Evolutionary conservation across 2,113 vertebrate genomes (phyloP).

Genomic region (Dipodomys ordii): DNA sequence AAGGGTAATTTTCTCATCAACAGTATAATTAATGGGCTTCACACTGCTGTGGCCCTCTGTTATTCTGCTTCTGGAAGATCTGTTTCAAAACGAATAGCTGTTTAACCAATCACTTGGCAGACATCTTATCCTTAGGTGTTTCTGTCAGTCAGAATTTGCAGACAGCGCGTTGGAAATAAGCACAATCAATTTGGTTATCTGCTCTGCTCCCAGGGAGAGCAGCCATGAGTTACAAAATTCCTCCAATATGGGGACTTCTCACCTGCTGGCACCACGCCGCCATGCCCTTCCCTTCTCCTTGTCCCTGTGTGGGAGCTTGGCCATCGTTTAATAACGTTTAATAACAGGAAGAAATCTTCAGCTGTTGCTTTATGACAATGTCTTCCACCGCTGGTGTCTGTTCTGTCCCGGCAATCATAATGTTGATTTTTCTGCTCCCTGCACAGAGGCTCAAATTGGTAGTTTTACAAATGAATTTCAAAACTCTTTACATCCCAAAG

Average conservation of each 20-base stretch:
- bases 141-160: slow-evolving; percentile 87
- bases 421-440: slow-evolving; percentile 37
- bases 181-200: slow-evolving; percentile 86
- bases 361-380: slow-evolving; percentile 60
- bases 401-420: background rate
- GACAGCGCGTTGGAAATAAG: slow-evolving; percentile 72
- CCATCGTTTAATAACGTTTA: slow-evolving; percentile 74
- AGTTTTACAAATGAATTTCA: slow-evolving; percentile 19
- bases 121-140: slow-evolving; percentile 86
- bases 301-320: background rate
- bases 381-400: background rate
- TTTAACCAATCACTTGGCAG: slow-evolving; percentile 88
- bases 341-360: background rate
- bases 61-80: slow-evolving; percentile 85
- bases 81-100: slow-evolving; percentile 87
- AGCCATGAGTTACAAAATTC: slow-evolving; percentile 73
- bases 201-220: slow-evolving; percentile 64
- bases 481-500: background rate
- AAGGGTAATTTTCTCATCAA: slow-evolving; percentile 90
- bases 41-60: slow-evolving; percentile 85
- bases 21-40: slow-evolving; percentile 87
- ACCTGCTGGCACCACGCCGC: slow-evolving; percentile 61
- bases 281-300: slow-evolving; percentile 81
- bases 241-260: slow-evolving; percentile 65
- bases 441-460: background rate